Base-by-base conservation (phyloP, 2,888 invertebrate species). In the Amblyjoppa proteus region DNA sequence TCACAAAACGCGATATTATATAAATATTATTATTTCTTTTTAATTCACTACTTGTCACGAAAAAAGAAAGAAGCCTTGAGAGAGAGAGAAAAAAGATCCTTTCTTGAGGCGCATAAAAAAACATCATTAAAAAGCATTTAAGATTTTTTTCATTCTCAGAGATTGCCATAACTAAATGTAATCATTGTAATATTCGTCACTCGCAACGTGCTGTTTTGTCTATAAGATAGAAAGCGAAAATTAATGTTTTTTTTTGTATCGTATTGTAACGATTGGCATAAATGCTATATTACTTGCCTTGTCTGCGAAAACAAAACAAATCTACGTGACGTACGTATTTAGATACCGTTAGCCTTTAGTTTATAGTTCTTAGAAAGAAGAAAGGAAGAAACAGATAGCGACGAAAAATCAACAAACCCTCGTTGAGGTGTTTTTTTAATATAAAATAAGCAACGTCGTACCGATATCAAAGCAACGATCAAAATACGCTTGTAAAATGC, bases 401-500 rank as follows among this genome's bases (percentile, higher is more conserved):
- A 86, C 68, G 58, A 79, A 82, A 79, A 68, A 68, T 81, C 2
- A 56, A 80, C 41, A 76, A 51, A 28, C 77, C 71, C 64, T 56
- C 34, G 34, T 58, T 41, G 53, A 34, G 73, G 41, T 80, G 66
- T 69, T 70, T 45, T 51, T 80, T 76, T 66, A 64, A 71, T 20
- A 82, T 74, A 34, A 45, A 45, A 87, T 87, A 88, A 81, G 78
- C 84, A 89, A 89, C 89, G 88, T 90, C 91, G 90, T 89, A 92
- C 89, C 91, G 90, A 93, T 93, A 92, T 93, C 93, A 93, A 94
- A 94, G 93, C 93, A 94, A 93, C 92, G 94, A 94, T 94, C 93
- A 94, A 94, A 94, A 94, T 94, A 94, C 94, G 94, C 94, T 94
- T 94, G 93, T 93, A 93, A 93, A 93, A 93, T 92, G 93, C 92